Evolutionary conservation across 2,113 vertebrate genomes (phyloP), one percentile per base, ranked within the genome.

Genomic region (Muntiacus reevesi): DNA sequence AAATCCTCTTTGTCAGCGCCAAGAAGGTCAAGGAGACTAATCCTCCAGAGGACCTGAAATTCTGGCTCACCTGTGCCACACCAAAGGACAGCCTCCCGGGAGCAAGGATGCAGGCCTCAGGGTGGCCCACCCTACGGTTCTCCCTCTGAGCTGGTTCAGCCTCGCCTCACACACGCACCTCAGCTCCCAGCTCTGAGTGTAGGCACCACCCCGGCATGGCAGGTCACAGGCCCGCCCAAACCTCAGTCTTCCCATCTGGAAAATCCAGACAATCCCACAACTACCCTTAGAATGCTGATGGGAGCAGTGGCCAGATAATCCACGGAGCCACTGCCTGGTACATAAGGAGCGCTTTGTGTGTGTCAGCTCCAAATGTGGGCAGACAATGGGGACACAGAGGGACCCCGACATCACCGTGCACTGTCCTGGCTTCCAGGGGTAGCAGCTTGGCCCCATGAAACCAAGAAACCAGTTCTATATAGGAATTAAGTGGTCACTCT

Each of bases 1-100:
- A 93, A 97, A 97, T 97, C 95, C 96, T 98, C 97, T 98, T 94
- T 96, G 78, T 74, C 79, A 94, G 27, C 14, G 36, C 19, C 3
- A 78, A 96, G 78, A 88, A 87, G 95, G 95, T 94, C 82, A 87
- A n/a, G 7, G 54, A 47, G 9, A 95, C 82, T 96, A 93, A 98
- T 90, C 93, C 86, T 74, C 67, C 57, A 93, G 50, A 84, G 83
- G 78, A 94, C 96, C 94, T 97, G 96, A 95, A 95, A 97, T 97
- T 94, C 93, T 93, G 83, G 93, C 71, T 97, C 14, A 11, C 55
- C 47, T 19, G 28, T 17, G 40, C 52, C 82, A 62, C 30, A 7
- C 82, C 84, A 59, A 89, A 60, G 67, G 17, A 40, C 19, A 54
- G 33, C 36, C 5, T 81, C 78, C 50, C 11, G 0, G 40, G 64